A percentile compares a stretch with the other conserved stretches of the same genome.
Conservation (phyloP, 2,797 vertebrate genomes). For the Okamejei kenojei region DNA sequence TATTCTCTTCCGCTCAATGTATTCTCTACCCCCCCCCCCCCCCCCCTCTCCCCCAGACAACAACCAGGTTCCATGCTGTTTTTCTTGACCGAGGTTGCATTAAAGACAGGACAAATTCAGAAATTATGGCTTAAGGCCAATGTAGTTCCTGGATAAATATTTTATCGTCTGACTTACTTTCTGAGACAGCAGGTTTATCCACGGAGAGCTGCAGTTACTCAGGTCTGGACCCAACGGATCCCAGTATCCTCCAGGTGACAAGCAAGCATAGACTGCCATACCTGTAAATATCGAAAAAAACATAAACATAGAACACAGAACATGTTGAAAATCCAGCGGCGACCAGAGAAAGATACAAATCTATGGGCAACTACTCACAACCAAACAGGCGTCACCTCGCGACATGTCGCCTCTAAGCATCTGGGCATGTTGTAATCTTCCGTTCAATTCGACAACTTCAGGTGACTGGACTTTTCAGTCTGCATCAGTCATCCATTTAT, state of each 20-base stretch:
- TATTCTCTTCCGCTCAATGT: no score
- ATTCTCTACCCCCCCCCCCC: background rate
- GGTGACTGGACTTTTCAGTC: no score
- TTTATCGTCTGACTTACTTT: slow-evolving; percentile 63
- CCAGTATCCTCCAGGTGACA: slow-evolving; percentile 81
- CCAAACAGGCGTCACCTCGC: no score
- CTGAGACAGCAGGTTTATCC: slow-evolving; percentile 90
- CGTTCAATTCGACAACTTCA: no score
- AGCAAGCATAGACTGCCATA: slow-evolving; percentile 74
- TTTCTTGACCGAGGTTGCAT: background rate
- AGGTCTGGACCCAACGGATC: slow-evolving; percentile 87
- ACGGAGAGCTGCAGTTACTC: slow-evolving; percentile 95
- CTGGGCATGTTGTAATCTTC: no score
- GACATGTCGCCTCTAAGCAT: no score
- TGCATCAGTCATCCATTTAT: no score
- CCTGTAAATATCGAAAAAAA: slow-evolving; percentile 58
- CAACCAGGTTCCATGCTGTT: background rate
- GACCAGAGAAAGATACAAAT: no score
- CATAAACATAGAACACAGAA: background rate
- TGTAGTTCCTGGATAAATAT: background rate
- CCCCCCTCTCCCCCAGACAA: background rate
- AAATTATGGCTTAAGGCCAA: background rate
- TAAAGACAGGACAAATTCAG: background rate
- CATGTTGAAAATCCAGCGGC: no score
- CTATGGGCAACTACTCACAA: no score